Evolutionary conservation across 2,113 vertebrate species (phyloP), one percentile per base, ranked within the genome.

Genomic region (Labrus mixtus): DNA sequence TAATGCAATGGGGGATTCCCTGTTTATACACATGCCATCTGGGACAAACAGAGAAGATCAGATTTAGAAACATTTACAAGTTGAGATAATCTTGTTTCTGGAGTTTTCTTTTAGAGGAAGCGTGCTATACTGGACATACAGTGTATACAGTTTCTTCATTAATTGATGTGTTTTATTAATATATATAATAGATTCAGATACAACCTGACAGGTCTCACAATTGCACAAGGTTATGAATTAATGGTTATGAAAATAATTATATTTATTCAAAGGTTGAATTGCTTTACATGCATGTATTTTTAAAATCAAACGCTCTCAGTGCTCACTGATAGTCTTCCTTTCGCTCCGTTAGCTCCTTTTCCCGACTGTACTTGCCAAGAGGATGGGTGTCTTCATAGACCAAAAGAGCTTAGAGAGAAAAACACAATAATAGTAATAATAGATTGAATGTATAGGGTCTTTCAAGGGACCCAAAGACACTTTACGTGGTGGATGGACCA

Each of bases 1-100:
- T 73, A 0, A 93, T 58, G 39, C 6, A 43, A 53, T 90, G 73
- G 0, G 92, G 91, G 0, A 93, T 16, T 73, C 90, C 91, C n/a
- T 84, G 70, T 11, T 0, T 7, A 62, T 73, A 90, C 12, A 65
- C 53, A 50, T 66, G 4, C 93, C 91, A 93, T 22, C 93, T 94
- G 17, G 23, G 36, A 48, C 20, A 53, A 64, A 58, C 0, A 66
- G 15, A 41, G 6, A 33, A 33, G 29, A 33, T 33, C 29, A 33
- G 29, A 33, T 33, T 33, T 33, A 33, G 29, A 33, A n/a, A n/a
- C n/a, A n/a, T n/a, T n/a, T n/a, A n/a, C n/a, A n/a, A n/a, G n/a
- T n/a, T n/a, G n/a, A n/a, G n/a, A n/a, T n/a, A n/a, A n/a, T n/a
- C n/a, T n/a, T n/a, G n/a, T n/a, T n/a, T n/a, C n/a, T n/a, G n/a